These are phyloP conservation scores for Amitus sp. DNA, from an alignment of 2,888 invertebrate species.

Conservation along the genomic window DNA sequence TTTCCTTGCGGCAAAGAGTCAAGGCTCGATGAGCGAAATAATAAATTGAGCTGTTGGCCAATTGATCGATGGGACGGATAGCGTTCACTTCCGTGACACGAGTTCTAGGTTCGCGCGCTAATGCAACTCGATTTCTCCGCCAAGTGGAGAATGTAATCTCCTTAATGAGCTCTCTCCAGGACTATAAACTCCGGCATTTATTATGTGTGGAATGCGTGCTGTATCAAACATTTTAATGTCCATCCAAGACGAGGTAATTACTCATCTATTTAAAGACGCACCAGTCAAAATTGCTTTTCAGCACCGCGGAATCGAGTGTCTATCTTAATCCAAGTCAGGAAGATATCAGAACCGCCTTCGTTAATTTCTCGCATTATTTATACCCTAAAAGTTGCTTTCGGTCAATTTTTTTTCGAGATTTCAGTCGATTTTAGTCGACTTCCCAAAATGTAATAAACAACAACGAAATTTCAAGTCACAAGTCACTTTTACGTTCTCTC, in stretches of 20 bases:
- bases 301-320: too few species aligned
- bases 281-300: too few species aligned
- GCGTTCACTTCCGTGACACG: background rate
- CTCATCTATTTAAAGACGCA: background rate
- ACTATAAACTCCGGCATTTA: background rate
- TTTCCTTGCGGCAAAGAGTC: too few species aligned
- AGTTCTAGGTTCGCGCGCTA: background rate
- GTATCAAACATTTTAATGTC: background rate
- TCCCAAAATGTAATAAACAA: too few species aligned
- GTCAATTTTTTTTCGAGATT: too few species aligned
- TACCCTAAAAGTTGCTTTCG: too few species aligned
- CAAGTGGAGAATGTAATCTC: background rate
- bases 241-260: background rate
- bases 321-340: constrained; percentile 4
- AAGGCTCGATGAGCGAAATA: background rate
- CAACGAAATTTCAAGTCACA: too few species aligned
- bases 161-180: background rate
- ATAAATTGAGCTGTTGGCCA: background rate
- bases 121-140: constrained; percentile 1
- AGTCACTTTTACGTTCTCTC: too few species aligned
- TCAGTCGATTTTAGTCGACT: too few species aligned
- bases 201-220: background rate
- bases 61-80: constrained; percentile 3
- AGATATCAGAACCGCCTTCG: constrained; percentile 10
- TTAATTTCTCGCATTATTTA: too few species aligned